phyloP scores from a whole-genome alignment of 2,113 vertebrate genomes.

The Acanthisitta chloris region DNA sequence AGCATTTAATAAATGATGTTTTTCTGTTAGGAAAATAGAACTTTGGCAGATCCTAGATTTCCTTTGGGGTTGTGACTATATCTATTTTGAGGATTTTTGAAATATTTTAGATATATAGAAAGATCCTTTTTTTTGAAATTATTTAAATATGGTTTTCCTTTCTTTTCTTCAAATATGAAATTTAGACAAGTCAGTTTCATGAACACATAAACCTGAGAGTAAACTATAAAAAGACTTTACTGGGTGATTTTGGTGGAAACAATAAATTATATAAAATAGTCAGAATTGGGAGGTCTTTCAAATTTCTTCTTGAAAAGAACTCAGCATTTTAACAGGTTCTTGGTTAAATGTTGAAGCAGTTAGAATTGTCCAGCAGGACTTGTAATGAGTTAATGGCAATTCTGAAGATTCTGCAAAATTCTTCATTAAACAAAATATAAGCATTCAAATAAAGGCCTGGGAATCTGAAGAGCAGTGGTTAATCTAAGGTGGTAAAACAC shows the following conservation, averaged over 20 bases:
- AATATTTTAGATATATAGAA: neutral
- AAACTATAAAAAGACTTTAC: neutral
- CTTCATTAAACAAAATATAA: neutral
- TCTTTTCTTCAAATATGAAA: neutral
- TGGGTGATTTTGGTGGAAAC: neutral
- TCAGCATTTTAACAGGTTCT: neutral
- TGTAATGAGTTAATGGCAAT: neutral
- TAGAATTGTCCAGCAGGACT: neutral
- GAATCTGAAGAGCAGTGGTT: neutral
- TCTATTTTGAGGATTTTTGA: neutral
- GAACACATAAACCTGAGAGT: neutral
- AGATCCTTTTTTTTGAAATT: neutral
- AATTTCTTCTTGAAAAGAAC: neutral
- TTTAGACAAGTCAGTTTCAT: neutral
- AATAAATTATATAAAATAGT: neutral
- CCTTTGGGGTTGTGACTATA: neutral
- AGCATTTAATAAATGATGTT: neutral
- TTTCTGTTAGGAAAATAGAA: neutral
- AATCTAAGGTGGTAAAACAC: neutral
- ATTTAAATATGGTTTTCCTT: neutral
- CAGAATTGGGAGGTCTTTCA: rapidly evolving
- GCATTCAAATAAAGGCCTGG: neutral
- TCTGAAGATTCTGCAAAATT: neutral
- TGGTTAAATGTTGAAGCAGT: neutral
- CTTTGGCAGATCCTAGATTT: neutral